Evolutionary conservation across 2,113 vertebrate species (phyloP).

Genomic region (Piliocolobus tephrosceles): DNA sequence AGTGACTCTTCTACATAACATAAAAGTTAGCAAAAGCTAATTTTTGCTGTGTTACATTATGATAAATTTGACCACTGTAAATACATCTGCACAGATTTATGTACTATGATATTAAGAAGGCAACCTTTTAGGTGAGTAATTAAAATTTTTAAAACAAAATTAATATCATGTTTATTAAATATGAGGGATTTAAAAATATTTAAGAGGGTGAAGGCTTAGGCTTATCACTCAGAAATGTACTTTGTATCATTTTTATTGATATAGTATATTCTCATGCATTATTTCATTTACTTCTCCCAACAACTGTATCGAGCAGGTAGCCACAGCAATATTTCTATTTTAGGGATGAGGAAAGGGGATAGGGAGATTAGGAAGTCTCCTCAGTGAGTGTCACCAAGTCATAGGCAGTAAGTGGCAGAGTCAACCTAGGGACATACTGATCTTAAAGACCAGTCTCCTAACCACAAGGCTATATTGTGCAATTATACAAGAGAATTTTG

Average conservation of each 20-base stretch:
- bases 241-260: neutral
- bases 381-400: neutral
- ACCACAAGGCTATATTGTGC: neutral
- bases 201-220: neutral
- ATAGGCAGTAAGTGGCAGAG: neutral
- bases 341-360: neutral
- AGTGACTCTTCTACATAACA: neutral
- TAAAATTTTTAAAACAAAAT: neutral
- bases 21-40: neutral
- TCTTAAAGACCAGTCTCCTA: neutral
- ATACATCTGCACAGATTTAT: neutral
- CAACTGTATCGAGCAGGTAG: neutral
- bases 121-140: neutral
- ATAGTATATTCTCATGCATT: neutral
- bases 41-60: neutral
- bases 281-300: neutral
- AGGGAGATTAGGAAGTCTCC: neutral
- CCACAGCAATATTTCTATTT: neutral
- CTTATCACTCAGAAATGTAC: neutral
- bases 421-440: neutral
- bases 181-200: neutral
- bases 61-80: neutral
- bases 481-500: neutral
- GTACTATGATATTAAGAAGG: neutral
- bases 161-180: neutral